Conservation (phyloP, 2,797 vertebrate genomes). For the Danio aesculapii region DNA sequence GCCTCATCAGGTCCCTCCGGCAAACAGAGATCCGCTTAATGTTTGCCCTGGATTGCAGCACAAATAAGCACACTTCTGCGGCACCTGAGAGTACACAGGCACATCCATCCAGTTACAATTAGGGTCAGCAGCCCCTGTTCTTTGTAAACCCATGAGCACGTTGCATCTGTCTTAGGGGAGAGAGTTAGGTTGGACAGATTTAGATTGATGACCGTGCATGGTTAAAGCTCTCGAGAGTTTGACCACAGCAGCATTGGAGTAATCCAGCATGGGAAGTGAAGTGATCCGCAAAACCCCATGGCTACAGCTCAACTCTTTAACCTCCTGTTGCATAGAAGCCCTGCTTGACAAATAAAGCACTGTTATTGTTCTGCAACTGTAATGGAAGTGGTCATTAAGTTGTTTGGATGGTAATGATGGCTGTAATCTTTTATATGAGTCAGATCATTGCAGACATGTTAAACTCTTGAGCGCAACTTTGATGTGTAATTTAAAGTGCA, state of each 20-base stretch:
- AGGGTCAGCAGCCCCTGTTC: slow-evolving; percentile 48
- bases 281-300: slow-evolving; percentile 38
- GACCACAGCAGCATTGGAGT: slow-evolving; percentile 59
- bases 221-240: slow-evolving; percentile 61
- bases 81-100: slow-evolving; percentile 54
- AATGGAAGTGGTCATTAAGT: slow-evolving; percentile 33
- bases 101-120: slow-evolving; percentile 34
- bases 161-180: slow-evolving; percentile 54
- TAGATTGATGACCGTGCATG: slow-evolving; percentile 62
- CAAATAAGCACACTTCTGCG: slow-evolving; percentile 53
- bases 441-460: slow-evolving; percentile 44
- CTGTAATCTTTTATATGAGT: slow-evolving; percentile 49
- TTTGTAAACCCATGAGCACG: slow-evolving; percentile 53
- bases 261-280: slow-evolving; percentile 64
- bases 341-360: slow-evolving; percentile 54
- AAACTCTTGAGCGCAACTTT: slow-evolving; percentile 20
- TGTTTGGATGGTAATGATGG: slow-evolving; percentile 43
- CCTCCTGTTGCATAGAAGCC: slow-evolving; percentile 39
- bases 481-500: slow-evolving; percentile 28
- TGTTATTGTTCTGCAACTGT: slow-evolving; percentile 50
- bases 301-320: slow-evolving; percentile 33
- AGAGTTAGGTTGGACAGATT: slow-evolving; percentile 65
- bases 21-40: slow-evolving; percentile 51
- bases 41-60: slow-evolving; percentile 51
- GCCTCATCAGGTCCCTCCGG: slow-evolving; percentile 54